phyloP scores from a whole-genome alignment of 2,888 invertebrate genomes.

The Ligdia adustata region DNA sequence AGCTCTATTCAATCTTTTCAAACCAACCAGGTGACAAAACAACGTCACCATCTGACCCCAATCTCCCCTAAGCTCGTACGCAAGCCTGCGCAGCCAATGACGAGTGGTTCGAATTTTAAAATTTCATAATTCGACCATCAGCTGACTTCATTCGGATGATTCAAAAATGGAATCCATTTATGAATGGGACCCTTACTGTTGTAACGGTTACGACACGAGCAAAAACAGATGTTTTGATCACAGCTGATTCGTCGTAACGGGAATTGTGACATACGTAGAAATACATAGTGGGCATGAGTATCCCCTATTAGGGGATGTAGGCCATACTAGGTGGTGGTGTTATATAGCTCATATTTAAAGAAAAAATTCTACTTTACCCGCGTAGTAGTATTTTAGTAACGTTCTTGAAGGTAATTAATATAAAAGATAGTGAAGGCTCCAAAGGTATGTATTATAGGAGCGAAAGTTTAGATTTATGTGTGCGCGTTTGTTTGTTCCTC shows the following conservation, averaged over 20 bases:
- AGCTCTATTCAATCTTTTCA: slow-evolving; percentile 14
- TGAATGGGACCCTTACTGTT: slow-evolving; percentile 29
- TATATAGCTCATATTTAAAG: no score
- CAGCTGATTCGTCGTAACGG: slow-evolving; percentile 18
- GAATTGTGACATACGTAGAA: slow-evolving; percentile 11
- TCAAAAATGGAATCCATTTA: slow-evolving; percentile 27
- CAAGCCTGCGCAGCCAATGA: slow-evolving; percentile 19
- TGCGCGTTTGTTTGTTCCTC: no score
- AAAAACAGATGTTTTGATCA: slow-evolving; percentile 28
- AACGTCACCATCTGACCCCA: slow-evolving; percentile 18
- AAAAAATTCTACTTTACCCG: no score
- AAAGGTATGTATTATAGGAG: no score
- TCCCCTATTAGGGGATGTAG: no score
- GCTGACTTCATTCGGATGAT: slow-evolving; percentile 28
- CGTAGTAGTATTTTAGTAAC: no score
- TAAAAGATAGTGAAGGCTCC: no score
- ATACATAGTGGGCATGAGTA: no score
- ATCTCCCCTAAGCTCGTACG: slow-evolving; percentile 24
- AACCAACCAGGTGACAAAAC: slow-evolving; percentile 15
- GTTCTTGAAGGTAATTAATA: no score
- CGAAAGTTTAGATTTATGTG: no score
- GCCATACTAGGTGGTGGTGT: no score
- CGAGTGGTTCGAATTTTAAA: slow-evolving; percentile 22
- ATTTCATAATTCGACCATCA: slow-evolving; percentile 27
- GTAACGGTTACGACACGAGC: slow-evolving; percentile 33